Conservation (phyloP, 2,797 vertebrate species). For the Falco naumanni region DNA sequence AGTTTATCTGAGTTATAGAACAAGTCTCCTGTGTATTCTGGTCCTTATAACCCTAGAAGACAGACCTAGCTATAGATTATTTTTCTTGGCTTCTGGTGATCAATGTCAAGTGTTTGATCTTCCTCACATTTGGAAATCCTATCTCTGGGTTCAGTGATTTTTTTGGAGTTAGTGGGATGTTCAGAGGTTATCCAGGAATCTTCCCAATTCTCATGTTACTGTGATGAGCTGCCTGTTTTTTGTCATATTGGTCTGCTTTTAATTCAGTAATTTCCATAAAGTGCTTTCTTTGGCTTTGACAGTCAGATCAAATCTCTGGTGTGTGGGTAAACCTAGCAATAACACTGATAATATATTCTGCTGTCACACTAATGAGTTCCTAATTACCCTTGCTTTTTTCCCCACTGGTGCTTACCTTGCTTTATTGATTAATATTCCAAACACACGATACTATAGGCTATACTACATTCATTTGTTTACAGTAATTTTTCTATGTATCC, state of each 20-base stretch:
- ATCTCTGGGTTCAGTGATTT: not conserved
- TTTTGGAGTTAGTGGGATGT: not conserved
- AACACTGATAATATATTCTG: slow-evolving; percentile 47
- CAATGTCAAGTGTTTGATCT: not conserved
- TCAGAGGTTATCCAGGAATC: not conserved
- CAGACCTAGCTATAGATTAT: not conserved
- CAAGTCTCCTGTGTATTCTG: not conserved
- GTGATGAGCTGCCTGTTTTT: not conserved
- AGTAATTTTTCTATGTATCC: not conserved
- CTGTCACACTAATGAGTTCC: slow-evolving; percentile 46
- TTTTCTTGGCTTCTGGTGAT: not conserved
- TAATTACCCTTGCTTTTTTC: slow-evolving; percentile 47
- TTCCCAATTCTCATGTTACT: not conserved
- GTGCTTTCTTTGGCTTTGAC: not conserved
- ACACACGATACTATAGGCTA: not conserved
- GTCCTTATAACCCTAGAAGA: not conserved
- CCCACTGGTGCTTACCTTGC: slow-evolving; percentile 9
- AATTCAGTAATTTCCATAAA: not conserved
- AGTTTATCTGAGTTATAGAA: not conserved
- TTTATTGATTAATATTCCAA: slow-evolving; percentile 54
- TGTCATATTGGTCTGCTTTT: not conserved
- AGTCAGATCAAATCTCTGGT: slow-evolving; percentile 30
- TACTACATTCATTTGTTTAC: slow-evolving; percentile 14
- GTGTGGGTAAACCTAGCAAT: not conserved
- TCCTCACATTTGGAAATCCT: not conserved